Base-by-base conservation (phyloP, 2,888 invertebrate genomes). In the Trichopria drosophilae region DNA sequence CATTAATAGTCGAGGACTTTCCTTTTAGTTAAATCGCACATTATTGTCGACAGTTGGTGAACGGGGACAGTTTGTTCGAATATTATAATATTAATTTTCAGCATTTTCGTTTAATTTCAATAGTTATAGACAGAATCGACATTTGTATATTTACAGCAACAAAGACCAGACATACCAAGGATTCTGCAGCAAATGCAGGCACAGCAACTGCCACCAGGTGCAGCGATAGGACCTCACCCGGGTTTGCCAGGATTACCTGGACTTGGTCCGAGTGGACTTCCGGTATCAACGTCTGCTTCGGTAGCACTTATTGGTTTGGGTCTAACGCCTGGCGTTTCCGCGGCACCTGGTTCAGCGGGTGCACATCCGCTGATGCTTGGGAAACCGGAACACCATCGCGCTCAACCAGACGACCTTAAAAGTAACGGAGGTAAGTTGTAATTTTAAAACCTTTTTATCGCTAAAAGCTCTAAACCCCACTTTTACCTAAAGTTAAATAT, bases 101-200 rank as follows among this genome's bases (percentile, higher is more conserved):
- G n/a, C n/a, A n/a, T n/a, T n/a, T n/a, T n/a, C n/a, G n/a, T n/a
- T n/a, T n/a, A n/a, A n/a, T n/a, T n/a, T n/a, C n/a, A n/a, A n/a
- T n/a, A n/a, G n/a, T n/a, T n/a, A n/a, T n/a, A n/a, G n/a, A n/a
- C n/a, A n/a, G n/a, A n/a, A n/a, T n/a, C n/a, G 41, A 29, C 16
- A 15, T 22, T 15, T 18, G 26, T 36, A 22, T 70, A 66, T 60
- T 81, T 81, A 42, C 84, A 89, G 87, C 89, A 90, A 85, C 90
- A 90, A 80, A 82, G 89, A 73, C 87, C 88, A 56, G 90, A 90
- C 76, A 80, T 90, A 65, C 88, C 90, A 37, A 81, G 90, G 72
- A 77, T 87, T 52, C 80, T 93, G 77, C 93, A 93, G 78, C 94
- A 93, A 79, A 92, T 93, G 90, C 93, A 93, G 76, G 91, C 91